These are phyloP conservation scores for Blastobasis lacticolella DNA, from an alignment of 2,888 invertebrate species.

Conservation along the genomic window DNA sequence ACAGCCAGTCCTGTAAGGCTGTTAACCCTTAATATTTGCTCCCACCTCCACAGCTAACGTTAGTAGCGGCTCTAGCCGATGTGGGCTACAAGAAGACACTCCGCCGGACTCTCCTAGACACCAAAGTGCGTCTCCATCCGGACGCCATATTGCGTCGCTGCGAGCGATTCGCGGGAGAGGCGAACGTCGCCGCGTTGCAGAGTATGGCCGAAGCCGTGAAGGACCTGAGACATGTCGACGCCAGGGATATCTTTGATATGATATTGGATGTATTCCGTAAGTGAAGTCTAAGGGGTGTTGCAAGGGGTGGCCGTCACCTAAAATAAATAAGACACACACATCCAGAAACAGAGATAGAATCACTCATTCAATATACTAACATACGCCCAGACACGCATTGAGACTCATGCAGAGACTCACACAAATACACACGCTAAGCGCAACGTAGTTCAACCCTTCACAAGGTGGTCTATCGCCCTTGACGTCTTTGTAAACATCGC, in stretches of 20 bases:
- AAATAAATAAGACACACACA: no score
- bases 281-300: conserved; percentile 22
- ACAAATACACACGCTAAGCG: no score
- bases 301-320: no score
- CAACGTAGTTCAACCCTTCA: no score
- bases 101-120: conserved; percentile 65
- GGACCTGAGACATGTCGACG: conserved; percentile 46
- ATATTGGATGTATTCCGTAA: conserved; percentile 69
- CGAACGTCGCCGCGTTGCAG: conserved; percentile 43
- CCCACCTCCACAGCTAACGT: conserved; percentile 40
- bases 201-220: conserved; percentile 44
- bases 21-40: no score
- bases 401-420: no score
- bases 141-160: conserved; percentile 69
- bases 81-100: conserved; percentile 66
- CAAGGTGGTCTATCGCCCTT: no score
- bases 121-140: conserved; percentile 65
- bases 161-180: conserved; percentile 56
- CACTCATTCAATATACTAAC: no score
- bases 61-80: conserved; percentile 71
- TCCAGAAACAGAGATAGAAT: no score
- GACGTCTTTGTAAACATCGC: no score
- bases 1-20: no score
- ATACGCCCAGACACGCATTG: no score
- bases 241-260: conserved; percentile 52